A percentile compares a stretch with the other conserved stretches of the same genome.
These are phyloP conservation scores for Enteromius treurensis DNA, from an alignment of 2,797 vertebrate species.

Conservation along the genomic window DNA sequence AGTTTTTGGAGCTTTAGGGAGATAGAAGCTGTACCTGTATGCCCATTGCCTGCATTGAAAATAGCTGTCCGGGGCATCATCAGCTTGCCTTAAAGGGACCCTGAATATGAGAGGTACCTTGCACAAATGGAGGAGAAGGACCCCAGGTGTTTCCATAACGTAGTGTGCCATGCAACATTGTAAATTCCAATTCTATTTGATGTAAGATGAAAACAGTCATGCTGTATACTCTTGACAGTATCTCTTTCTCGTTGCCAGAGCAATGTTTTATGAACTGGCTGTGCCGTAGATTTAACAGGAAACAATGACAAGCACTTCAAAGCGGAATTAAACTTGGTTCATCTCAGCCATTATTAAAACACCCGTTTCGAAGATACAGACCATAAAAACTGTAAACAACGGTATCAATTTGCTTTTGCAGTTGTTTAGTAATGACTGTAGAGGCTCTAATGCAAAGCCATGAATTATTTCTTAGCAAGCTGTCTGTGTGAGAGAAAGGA, in stretches of 20 bases:
- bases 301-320: conserved; percentile 40
- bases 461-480: conserved; percentile 59
- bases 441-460: conserved; percentile 50
- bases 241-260: conserved; percentile 38
- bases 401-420: conserved; percentile 47
- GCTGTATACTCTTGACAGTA: conserved; percentile 33
- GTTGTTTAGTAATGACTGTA: conserved; percentile 49
- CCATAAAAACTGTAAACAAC: conserved; percentile 41
- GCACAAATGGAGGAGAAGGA: conserved; percentile 19
- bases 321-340: conserved; percentile 30
- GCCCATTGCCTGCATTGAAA: background rate
- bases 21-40: background rate
- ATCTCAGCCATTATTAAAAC: conserved; percentile 35
- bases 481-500: conserved; percentile 38
- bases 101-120: background rate
- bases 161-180: conserved; percentile 32
- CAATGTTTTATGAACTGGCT: conserved; percentile 43
- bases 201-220: conserved; percentile 43
- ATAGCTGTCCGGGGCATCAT: background rate
- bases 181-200: conserved; percentile 22
- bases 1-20: background rate
- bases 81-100: background rate
- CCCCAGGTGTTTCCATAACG: conserved; percentile 13
- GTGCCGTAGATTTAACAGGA: conserved; percentile 45
- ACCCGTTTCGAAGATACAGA: conserved; percentile 23